Evolutionary conservation across 2,113 vertebrate species (phyloP), one percentile per base, ranked within the genome.

Genomic region (Neodontobutis hainanensis): DNA sequence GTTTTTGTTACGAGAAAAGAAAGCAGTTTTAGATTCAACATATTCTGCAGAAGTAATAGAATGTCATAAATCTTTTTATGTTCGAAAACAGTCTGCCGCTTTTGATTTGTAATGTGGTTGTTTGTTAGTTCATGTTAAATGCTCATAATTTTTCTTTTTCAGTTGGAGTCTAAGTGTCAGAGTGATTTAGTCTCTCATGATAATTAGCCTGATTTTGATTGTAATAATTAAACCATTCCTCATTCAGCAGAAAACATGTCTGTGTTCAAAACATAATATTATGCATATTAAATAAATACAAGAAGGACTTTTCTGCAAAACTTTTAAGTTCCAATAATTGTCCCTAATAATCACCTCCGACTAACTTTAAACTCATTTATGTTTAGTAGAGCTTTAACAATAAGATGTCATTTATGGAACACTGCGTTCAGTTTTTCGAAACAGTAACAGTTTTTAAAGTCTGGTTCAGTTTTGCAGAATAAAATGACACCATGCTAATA

Each of bases 161-260:
- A 55, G n/a, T 55, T 38, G 36, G 12, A 36, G 34, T 12, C 34
- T 5, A 7, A 36, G 52, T 55, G 52, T 55, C 52, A 36, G 52
- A 15, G 34, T 38, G 52, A 55, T 36, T 55, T 55, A 36, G 52
- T n/a, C 52, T 52, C 35, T 52, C 35, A 55, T 38, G 52, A 55
- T 55, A 15, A 36, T 55, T 35, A 53, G 51, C 3, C 51, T 7
- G 11, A 4, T 53, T 27, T 35, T 53, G 51, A 53, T 12, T 35
- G 51, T 2, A 27, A 8, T 12, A 5, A 27, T 5, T 4, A 8
- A 50, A 50, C 16, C 10, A 9, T 51, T 19, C 38, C 14, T 55
- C 52, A 15, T 55, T 55, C 36, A 55, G 52, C 4, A 7, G 5
- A 4, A 36, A 55, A 55, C 34, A 55, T 38, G 34, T 55, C 52